Evolutionary conservation across 2,113 vertebrate species (phyloP).

Genomic region (Butorides virescens): DNA sequence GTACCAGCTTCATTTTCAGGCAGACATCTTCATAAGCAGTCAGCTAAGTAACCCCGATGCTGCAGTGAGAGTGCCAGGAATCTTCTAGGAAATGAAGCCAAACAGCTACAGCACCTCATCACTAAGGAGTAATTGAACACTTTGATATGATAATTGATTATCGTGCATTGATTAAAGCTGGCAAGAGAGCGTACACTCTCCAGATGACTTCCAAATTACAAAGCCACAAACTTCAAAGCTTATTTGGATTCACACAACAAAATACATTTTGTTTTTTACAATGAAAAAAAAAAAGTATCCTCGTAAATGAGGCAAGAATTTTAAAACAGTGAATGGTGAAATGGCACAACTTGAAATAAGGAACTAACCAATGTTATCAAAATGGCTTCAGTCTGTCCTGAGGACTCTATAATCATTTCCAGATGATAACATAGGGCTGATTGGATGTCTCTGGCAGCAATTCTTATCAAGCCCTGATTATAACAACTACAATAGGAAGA

Average conservation of each 20-base stretch:
- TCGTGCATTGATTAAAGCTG: constrained; percentile 59
- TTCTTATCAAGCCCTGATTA: constrained; percentile 46
- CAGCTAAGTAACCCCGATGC: background rate
- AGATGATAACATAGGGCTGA: constrained; percentile 73
- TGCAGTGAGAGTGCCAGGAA: background rate
- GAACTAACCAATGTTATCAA: constrained; percentile 86
- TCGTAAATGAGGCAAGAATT: constrained; percentile 66
- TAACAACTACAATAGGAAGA: constrained; percentile 20
- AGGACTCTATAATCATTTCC: constrained; percentile 83
- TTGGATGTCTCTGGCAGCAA: constrained; percentile 51
- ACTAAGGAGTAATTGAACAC: constrained; percentile 25
- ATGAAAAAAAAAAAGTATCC: background rate
- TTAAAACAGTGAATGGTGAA: constrained; percentile 63
- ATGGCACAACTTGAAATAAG: constrained; percentile 81
- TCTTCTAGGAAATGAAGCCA: constrained; percentile 32
- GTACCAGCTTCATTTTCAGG: background rate
- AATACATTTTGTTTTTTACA: constrained; percentile 67
- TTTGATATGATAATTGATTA: constrained; percentile 73
- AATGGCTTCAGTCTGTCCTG: constrained; percentile 83
- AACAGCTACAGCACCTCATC: constrained; percentile 27
- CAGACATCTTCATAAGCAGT: background rate
- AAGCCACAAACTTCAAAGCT: constrained; percentile 74
- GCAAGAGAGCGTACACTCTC: constrained; percentile 53
- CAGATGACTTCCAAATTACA: constrained; percentile 62
- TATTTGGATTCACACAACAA: constrained; percentile 51